Evolutionary conservation across 2,797 vertebrate species (phyloP), one percentile per base, ranked within the genome.

Genomic region (Sebastes iracundus): DNA sequence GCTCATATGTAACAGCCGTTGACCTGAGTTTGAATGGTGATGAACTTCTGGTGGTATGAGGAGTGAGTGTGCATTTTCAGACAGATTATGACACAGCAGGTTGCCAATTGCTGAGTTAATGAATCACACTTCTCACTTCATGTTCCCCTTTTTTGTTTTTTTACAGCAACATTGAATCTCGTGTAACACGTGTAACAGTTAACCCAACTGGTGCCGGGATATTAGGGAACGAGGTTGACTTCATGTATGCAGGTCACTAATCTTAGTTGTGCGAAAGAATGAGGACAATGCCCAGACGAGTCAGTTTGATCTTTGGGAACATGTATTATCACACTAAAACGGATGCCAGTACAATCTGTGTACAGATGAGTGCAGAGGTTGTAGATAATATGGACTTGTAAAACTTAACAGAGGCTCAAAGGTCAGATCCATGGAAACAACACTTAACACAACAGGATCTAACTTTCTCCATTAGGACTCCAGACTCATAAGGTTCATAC

Each of bases 41-140:
- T 81, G 22, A 80, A 60, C 75, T 32, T 42, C 3, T 61, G 20
- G 20, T 80, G 7, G 27, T 55, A 2, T 8, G 23, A 65, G 16
- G 4, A 6, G 23, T 77, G 22, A 80, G 25, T 72, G 30, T 60
- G 77, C 58, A 64, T 69, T 82, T 63, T 77, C 53, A 73, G 32
- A 61, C 9, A 25, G 10, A 80, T 49, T 46, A 76, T 89, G 87
- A 93, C 81, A 38, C 72, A 80, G 80, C 86, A 81, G 13, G 25
- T 61, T 74, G 6, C 4, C 42, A 68, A 27, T 25, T 65, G 75
- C 79, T 86, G 79, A 87, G 82, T 88, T 81, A 87, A 53, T 62
- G 20, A 76, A 56, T 87, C 59, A 35, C 76, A 74, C 77, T 87
- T 85, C 72, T 69, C 10, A 65, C 42, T 77, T 60, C 11, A 6